These are phyloP conservation scores for Neofelis nebulosa DNA, from an alignment of 2,113 vertebrate species.

Conservation along the genomic window DNA sequence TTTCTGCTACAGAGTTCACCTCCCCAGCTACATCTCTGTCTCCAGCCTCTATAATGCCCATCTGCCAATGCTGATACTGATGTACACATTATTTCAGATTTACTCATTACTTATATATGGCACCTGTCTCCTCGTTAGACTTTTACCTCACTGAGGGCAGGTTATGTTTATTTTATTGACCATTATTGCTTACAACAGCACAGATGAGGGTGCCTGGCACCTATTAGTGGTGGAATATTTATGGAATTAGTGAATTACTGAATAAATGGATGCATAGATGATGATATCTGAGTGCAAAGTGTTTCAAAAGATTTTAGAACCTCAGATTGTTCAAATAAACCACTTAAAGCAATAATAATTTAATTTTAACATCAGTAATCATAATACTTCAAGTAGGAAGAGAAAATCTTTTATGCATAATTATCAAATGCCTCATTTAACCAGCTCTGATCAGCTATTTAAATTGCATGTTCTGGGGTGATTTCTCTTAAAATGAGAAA, in stretches of 20 bases:
- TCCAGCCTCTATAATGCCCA: not conserved
- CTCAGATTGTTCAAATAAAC: slow-evolving; percentile 15
- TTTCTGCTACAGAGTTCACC: not conserved
- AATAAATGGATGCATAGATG: not conserved
- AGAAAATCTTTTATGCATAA: slow-evolving; percentile 27
- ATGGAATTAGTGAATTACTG: not conserved
- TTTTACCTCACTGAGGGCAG: not conserved
- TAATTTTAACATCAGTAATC: slow-evolving; percentile 37
- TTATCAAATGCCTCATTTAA: slow-evolving; percentile 54
- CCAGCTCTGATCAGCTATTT: not conserved
- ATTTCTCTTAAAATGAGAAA: not conserved
- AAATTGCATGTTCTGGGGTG: not conserved
- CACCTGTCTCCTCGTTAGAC: not conserved
- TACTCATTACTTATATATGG: not conserved
- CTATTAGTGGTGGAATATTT: not conserved
- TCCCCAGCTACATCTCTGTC: not conserved
- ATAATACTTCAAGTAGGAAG: slow-evolving; percentile 27
- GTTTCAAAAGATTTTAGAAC: slow-evolving; percentile 3
- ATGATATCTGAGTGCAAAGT: not conserved
- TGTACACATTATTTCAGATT: not conserved
- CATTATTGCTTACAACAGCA: not conserved
- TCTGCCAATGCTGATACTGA: not conserved
- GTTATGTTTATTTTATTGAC: not conserved
- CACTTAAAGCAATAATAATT: not conserved
- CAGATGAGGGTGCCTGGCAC: not conserved